phyloP scores from a whole-genome alignment of 2,113 vertebrate genomes.

The Atractosteus spatula region DNA sequence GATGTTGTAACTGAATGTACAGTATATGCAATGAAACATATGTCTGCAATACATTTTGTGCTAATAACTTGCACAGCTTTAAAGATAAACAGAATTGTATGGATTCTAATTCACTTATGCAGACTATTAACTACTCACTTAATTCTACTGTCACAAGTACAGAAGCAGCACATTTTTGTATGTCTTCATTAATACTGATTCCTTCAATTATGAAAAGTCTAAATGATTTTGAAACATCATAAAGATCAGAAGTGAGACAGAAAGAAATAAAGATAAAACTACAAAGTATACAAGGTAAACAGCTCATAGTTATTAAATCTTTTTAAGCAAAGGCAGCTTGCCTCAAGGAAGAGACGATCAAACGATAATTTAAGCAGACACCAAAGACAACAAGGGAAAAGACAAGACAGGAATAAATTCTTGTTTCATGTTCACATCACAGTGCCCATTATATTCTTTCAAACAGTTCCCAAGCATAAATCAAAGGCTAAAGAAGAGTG shows the following conservation, averaged over 20 bases:
- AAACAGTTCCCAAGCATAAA: neutral
- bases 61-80: no score
- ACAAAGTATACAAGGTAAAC: constrained; percentile 14
- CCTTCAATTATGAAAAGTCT: constrained; percentile 9
- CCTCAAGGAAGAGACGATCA: neutral
- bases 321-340: constrained; percentile 3
- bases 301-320: constrained; percentile 13
- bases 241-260: constrained; percentile 4
- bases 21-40: no score
- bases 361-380: neutral
- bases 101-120: neutral
- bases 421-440: constrained; percentile 8
- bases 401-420: constrained; percentile 1
- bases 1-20: no score
- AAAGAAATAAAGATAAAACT: constrained; percentile 16
- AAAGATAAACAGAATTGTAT: no score
- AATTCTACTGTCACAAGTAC: neutral
- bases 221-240: constrained; percentile 16
- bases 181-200: constrained; percentile 12
- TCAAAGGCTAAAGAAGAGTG: neutral
- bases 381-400: neutral
- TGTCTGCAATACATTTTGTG: no score
- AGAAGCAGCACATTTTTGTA: neutral
- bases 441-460: neutral
- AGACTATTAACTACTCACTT: constrained; percentile 8